Percentiles rank a stretch among this genome's conserved stretches.
Conservation (phyloP, 2,888 invertebrate genomes). For the Eilema caniola region DNA sequence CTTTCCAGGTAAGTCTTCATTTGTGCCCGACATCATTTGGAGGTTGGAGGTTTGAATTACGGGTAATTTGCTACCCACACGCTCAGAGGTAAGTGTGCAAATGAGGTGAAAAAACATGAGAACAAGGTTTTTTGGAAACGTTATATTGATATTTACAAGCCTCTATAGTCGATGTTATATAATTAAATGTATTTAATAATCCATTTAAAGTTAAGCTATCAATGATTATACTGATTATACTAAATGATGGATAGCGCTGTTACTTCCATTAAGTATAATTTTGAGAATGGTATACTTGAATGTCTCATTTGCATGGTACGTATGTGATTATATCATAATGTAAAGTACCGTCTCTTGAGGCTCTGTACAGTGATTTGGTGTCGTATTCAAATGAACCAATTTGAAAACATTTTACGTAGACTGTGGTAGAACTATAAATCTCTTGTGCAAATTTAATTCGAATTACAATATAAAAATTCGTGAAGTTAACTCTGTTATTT, state of each 20-base stretch:
- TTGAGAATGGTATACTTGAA: constrained; percentile 14
- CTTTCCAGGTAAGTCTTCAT: constrained; percentile 55
- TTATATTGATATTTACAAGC: constrained; percentile 51
- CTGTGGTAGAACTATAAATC: constrained; percentile 15
- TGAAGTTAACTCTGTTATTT: constrained; percentile 8
- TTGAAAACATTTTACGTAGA: constrained; percentile 12
- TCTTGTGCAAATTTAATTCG: constrained; percentile 11
- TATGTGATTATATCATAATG: constrained; percentile 1
- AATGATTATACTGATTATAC: constrained; percentile 44
- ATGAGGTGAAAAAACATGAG: constrained; percentile 27
- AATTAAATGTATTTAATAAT: neutral
- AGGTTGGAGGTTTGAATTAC: constrained; percentile 34
- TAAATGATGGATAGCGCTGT: constrained; percentile 46
- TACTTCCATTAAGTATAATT: constrained; percentile 36
- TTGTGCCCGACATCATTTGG: constrained; percentile 25
- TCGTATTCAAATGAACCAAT: constrained; percentile 11
- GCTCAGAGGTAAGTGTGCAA: constrained; percentile 31
- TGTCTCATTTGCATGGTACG: constrained; percentile 20
- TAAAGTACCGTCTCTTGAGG: neutral
- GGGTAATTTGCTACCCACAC: constrained; percentile 39
- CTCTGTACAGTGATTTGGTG: constrained; percentile 3
- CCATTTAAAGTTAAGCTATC: constrained; percentile 44
- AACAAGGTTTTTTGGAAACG: constrained; percentile 31
- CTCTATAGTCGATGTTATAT: neutral
- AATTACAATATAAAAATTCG: constrained; percentile 19